These are phyloP conservation scores for Pseudachorutes palmiensis DNA, from an alignment of 1,140 invertebrate species.

Conservation along the genomic window DNA sequence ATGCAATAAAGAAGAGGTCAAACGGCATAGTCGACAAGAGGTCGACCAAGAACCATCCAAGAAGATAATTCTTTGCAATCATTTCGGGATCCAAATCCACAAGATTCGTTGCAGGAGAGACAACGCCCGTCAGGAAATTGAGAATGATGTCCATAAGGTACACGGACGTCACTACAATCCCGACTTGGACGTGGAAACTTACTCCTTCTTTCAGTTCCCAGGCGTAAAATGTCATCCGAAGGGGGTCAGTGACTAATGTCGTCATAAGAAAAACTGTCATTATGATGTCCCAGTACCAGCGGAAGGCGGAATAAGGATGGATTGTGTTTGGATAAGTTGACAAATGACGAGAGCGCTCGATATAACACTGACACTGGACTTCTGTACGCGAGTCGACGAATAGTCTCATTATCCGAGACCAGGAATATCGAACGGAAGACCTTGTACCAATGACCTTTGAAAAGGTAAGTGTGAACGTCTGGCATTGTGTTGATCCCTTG, in stretches of 20 bases:
- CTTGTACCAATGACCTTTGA: not conserved
- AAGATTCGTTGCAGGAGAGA: constrained; percentile 7
- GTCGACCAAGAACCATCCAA: constrained; percentile 28
- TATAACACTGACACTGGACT: constrained; percentile 15
- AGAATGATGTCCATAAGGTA: constrained; percentile 28
- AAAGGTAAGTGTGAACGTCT: constrained; percentile 11
- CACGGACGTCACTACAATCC: not conserved
- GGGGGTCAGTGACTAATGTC: constrained; percentile 21
- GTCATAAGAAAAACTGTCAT: constrained; percentile 17
- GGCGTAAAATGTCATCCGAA: constrained; percentile 20
- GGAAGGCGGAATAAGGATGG: constrained; percentile 28
- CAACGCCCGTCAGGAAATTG: constrained; percentile 28
- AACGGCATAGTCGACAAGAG: constrained; percentile 29
- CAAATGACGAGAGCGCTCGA: constrained; percentile 27
- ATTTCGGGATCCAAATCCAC: constrained; percentile 8
- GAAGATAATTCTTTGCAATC: constrained; percentile 17
- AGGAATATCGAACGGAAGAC: constrained; percentile 19
- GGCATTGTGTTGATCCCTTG: constrained; percentile 9
- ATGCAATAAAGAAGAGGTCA: constrained; percentile 17
- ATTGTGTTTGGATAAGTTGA: constrained; percentile 28
- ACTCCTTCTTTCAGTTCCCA: not conserved
- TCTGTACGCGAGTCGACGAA: constrained; percentile 20
- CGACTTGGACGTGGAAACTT: not conserved
- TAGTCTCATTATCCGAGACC: constrained; percentile 13
- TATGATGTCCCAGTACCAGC: constrained; percentile 29